Base-by-base conservation (phyloP, 2,888 invertebrate species). In the Blera fallax region DNA sequence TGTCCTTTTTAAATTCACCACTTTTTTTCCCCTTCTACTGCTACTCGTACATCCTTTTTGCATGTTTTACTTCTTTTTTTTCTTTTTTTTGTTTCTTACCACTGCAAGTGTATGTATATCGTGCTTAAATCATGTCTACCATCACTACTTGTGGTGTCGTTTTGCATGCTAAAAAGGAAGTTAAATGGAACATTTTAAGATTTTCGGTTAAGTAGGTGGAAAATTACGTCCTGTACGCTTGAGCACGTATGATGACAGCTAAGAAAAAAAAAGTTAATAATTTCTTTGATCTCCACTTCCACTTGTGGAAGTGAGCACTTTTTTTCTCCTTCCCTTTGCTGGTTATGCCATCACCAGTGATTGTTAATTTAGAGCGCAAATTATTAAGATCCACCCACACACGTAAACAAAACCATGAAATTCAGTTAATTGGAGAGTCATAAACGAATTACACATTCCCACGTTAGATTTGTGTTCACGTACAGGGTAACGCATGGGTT, bases 121-220 rank as follows among this genome's bases (percentile, higher is more conserved):
- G 43, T 52, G 11, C 37, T 48, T 14, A 7, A 52, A 29, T 34
- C 37, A 16, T 60, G 45, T 16, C 54, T 37, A 10, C 27, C 45
- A 56, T 34, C 62, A 52, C 45, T 48, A 52, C 45, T 48, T 64
- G 52, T 70, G 78, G 60, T 54, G 69, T 72, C 70, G 14, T 56
- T 45, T 70, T 45, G 24, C 27, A 37, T 64, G 14, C 16, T 45
- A 34, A 40, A 45, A 64, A 37, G 21, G 27, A 70, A 54, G 60
- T 54, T 52, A 69, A 78, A 78, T 78, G 69, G 77, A 16, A 56
- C 70, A 27, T 64, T 79, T 72, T 56, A 78, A 78, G 70, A 70
- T 56, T 64, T 79, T 79, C 50, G 37, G 27, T 65, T 70, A 56
- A 64, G 70, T 79, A 52, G 56, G 79, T 64, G 56, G 77, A 69